phyloP scores from a whole-genome alignment of 2,888 invertebrate species.

The Drosophila meridionalis region DNA sequence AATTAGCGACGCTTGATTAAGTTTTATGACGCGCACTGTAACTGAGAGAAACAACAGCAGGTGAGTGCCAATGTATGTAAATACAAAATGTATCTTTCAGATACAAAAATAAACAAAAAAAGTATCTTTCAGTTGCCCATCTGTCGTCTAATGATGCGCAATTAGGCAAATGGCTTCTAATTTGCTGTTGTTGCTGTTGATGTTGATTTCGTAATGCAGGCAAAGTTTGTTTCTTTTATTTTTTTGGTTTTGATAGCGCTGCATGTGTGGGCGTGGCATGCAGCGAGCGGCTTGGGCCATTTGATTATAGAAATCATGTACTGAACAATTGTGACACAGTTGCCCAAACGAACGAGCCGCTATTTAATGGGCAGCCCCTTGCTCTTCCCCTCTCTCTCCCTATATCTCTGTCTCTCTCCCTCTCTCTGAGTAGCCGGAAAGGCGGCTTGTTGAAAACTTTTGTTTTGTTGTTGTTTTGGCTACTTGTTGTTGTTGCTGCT shows the following conservation, averaged over 20 bases:
- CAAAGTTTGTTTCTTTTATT: constrained; percentile 23
- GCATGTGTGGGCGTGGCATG: constrained; percentile 42
- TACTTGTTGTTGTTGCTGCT: constrained; percentile 14
- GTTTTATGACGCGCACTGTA: constrained; percentile 64
- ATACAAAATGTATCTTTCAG: constrained; percentile 19
- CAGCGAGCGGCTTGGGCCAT: constrained; percentile 45
- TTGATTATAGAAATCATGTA: constrained; percentile 64
- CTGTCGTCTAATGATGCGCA: constrained; percentile 55
- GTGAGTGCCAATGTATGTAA: constrained; percentile 15
- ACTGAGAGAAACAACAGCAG: constrained; percentile 52
- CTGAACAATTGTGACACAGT: constrained; percentile 69
- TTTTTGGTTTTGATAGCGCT: constrained; percentile 7
- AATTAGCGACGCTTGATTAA: constrained; percentile 77
- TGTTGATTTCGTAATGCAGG: constrained; percentile 37
- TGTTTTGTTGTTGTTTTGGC: constrained; percentile 29
- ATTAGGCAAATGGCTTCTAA: constrained; percentile 61
- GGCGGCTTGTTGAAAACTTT: constrained; percentile 69
- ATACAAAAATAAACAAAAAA: constrained; percentile 5
- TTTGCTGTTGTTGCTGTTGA: constrained; percentile 22
- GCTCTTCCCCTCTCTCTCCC: not conserved
- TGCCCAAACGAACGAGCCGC: constrained; percentile 49
- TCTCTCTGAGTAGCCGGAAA: constrained; percentile 52
- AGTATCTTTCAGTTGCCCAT: constrained; percentile 18
- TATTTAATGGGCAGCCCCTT: constrained; percentile 20
- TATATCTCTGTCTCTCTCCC: not conserved